A percentile compares a stretch with the other conserved stretches of the same genome.
These are phyloP conservation scores for Batillaria attramentaria DNA, from an alignment of 1,140 invertebrate species.

Conservation along the genomic window DNA sequence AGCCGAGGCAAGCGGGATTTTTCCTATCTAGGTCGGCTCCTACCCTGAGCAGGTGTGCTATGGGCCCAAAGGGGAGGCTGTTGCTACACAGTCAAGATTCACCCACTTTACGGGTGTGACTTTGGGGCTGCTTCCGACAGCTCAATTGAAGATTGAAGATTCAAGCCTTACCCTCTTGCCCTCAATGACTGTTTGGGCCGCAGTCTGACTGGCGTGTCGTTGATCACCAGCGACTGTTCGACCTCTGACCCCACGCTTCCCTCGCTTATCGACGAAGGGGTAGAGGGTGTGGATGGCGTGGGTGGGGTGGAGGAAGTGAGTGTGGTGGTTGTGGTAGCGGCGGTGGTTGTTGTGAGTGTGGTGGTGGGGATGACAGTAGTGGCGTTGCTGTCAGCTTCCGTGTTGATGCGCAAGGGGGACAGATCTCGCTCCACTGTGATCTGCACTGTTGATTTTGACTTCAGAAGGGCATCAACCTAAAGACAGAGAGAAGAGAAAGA, in stretches of 20 bases:
- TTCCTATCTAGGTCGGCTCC: too few relatives aligned
- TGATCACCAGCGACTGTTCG: constrained; percentile 68
- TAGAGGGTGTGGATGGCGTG: too few relatives aligned
- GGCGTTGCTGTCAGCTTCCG: constrained; percentile 60
- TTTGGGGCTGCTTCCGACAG: too few relatives aligned
- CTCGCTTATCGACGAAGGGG: constrained; percentile 19
- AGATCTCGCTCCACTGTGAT: constrained; percentile 92
- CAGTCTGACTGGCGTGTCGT: constrained; percentile 61
- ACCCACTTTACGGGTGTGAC: too few relatives aligned
- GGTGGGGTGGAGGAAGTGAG: constrained; percentile 1
- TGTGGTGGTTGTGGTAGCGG: constrained; percentile 38
- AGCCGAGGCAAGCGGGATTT: too few relatives aligned
- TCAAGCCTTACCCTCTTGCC: constrained; percentile 58
- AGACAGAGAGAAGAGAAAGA: too few relatives aligned
- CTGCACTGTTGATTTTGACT: constrained; percentile 72
- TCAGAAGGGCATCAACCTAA: constrained; percentile 66
- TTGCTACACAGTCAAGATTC: too few relatives aligned
- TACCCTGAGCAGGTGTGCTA: too few relatives aligned
- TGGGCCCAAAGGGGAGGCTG: too few relatives aligned
- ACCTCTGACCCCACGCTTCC: constrained; percentile 31
- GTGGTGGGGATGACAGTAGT: constrained; percentile 35
- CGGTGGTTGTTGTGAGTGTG: constrained; percentile 33
- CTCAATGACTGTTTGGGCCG: constrained; percentile 72
- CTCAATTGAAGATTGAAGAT: too few relatives aligned
- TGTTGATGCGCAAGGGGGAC: constrained; percentile 76